phyloP scores from a whole-genome alignment of 1,140 invertebrate species.

The Heliconius hermathena region DNA sequence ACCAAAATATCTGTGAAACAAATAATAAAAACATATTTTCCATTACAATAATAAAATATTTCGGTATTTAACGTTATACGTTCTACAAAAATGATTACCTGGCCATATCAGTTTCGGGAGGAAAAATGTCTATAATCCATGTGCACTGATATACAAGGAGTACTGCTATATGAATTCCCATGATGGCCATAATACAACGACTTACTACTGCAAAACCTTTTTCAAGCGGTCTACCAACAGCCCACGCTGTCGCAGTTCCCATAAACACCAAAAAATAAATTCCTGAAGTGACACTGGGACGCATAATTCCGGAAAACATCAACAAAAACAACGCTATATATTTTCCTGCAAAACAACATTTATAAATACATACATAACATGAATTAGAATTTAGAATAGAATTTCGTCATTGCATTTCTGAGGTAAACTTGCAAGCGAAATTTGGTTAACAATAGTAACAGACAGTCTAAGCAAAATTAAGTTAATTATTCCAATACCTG shows the following conservation, averaged over 20 bases:
- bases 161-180: slow-evolving; percentile 88
- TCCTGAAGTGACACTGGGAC: slow-evolving; percentile 89
- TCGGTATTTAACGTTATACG: background rate
- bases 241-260: slow-evolving; percentile 93
- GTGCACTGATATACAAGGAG: slow-evolving; percentile 94
- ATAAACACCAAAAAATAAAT: slow-evolving; percentile 95
- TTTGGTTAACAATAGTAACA: background rate
- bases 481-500: slow-evolving; percentile 46
- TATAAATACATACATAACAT: background rate
- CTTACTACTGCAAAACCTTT: slow-evolving; percentile 88
- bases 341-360: slow-evolving; percentile 81
- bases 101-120: slow-evolving; percentile 86
- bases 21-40: background rate
- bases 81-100: slow-evolving; percentile 72
- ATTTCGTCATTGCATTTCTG: background rate
- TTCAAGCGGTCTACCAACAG: slow-evolving; percentile 88
- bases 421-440: background rate
- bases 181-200: slow-evolving; percentile 87
- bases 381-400: too few relatives aligned
- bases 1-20: slow-evolving; percentile 85
- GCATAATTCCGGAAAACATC: slow-evolving; percentile 89
- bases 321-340: slow-evolving; percentile 87
- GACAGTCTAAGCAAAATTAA: background rate
- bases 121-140: slow-evolving; percentile 88
- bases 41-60: background rate